phyloP scores from a whole-genome alignment of 1,140 invertebrate genomes.

The Stratiolaelaps scimitus region DNA sequence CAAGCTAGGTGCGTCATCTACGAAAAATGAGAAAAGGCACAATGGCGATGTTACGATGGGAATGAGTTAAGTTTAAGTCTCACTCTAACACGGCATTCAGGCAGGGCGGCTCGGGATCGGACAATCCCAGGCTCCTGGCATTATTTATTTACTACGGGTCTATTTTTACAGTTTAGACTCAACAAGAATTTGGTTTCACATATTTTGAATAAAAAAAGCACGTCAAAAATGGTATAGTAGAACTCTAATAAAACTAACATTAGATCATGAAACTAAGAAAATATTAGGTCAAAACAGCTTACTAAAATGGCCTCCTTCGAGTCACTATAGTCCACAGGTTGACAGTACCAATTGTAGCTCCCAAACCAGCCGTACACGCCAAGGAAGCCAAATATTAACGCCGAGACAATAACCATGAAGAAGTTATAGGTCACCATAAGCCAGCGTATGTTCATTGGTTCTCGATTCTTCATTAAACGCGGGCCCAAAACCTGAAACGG shows the following conservation, averaged over 20 bases:
- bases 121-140: neutral
- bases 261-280: no score
- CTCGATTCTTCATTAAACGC: conserved; percentile 68
- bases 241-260: no score
- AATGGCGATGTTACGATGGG: neutral
- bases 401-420: conserved; percentile 37
- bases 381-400: conserved; percentile 33
- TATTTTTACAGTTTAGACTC: no score
- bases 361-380: conserved; percentile 37
- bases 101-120: neutral
- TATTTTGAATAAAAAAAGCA: neutral
- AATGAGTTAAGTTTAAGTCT: neutral
- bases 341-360: conserved; percentile 37
- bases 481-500: conserved; percentile 54
- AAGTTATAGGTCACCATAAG: conserved; percentile 66
- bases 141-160: neutral
- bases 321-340: conserved; percentile 37
- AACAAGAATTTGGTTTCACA: no score
- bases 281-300: conserved; percentile 27
- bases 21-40: conserved; percentile 14
- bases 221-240: no score
- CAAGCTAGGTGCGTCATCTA: conserved; percentile 31
- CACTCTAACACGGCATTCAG: neutral
- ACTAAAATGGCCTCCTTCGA: conserved; percentile 35
- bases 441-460: conserved; percentile 63